Conservation (phyloP, 1,140 invertebrate species). For the Linepithema humile region DNA sequence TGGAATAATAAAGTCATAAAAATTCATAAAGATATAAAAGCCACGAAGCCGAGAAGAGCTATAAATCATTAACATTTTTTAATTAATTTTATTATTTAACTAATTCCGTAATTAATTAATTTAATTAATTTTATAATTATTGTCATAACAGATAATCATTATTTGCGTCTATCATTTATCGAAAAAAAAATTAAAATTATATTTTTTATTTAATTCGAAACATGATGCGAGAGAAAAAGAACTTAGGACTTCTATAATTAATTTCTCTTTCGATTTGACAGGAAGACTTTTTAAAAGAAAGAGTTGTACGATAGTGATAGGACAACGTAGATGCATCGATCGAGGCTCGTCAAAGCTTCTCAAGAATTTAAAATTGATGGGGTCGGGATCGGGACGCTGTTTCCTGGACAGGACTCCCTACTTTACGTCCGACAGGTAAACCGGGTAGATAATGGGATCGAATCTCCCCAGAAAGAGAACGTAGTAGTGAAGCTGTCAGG, state of each 20-base stretch:
- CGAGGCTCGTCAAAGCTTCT: slow-evolving; percentile 11
- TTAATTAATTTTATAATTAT: not conserved
- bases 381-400: slow-evolving; percentile 70
- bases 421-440: slow-evolving; percentile 77
- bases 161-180: not conserved
- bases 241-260: not conserved
- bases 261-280: not conserved
- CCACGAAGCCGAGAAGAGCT: not conserved
- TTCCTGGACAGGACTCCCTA: slow-evolving; percentile 77
- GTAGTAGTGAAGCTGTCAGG: slow-evolving; percentile 78
- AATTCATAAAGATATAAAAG: not conserved
- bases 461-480: slow-evolving; percentile 66
- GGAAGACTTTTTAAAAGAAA: not conserved
- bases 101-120: too few species aligned
- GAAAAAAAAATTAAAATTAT: not conserved
- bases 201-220: not conserved
- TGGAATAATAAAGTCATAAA: not conserved
- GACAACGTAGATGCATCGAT: not conserved
- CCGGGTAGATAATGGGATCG: slow-evolving; percentile 75
- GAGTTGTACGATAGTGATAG: not conserved
- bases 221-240: not conserved
- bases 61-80: not conserved
- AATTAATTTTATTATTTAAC: too few species aligned
- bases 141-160: not conserved
- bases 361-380: slow-evolving; percentile 68